Evolutionary conservation across 1,140 invertebrate genomes (phyloP).

Genomic region (Caenorhabditis brenneri): DNA sequence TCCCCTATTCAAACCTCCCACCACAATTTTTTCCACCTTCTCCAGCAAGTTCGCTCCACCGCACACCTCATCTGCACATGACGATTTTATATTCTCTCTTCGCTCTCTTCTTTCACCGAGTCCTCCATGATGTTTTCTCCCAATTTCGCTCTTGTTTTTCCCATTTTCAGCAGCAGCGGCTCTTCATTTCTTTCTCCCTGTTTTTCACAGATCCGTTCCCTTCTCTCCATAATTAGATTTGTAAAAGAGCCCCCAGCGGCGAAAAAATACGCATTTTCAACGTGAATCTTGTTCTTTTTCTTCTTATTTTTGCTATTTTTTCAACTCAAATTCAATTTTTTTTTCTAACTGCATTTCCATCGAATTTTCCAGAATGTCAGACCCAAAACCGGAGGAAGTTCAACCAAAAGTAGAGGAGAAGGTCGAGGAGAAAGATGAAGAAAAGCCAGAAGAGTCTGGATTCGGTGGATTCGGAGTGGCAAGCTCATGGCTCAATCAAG

Average conservation of each 20-base stretch:
- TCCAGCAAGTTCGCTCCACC: background rate
- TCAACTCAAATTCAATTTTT: too few species aligned
- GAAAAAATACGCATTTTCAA: too few species aligned
- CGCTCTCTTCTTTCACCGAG: background rate
- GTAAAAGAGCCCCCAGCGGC: too few species aligned
- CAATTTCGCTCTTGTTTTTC: background rate
- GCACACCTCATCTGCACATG: background rate
- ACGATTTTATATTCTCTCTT: slow-evolving; percentile 16
- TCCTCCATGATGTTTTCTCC: background rate
- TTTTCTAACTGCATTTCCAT: too few species aligned
- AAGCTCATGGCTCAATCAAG: slow-evolving; percentile 27
- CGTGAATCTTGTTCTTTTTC: too few species aligned
- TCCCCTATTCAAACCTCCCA: background rate
- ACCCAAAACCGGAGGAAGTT: background rate
- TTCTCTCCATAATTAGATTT: background rate
- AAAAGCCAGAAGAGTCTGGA: background rate
- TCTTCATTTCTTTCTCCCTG: too few species aligned
- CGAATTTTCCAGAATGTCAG: background rate
- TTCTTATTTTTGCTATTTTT: too few species aligned
- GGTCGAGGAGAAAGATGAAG: background rate
- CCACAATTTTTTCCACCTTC: background rate
- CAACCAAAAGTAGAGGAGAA: background rate
- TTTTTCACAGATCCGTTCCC: background rate
- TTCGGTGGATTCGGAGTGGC: slow-evolving; percentile 16
- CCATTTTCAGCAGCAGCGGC: background rate